These are phyloP conservation scores for Papilio protenor DNA, from an alignment of 2,888 invertebrate species.

Conservation along the genomic window DNA sequence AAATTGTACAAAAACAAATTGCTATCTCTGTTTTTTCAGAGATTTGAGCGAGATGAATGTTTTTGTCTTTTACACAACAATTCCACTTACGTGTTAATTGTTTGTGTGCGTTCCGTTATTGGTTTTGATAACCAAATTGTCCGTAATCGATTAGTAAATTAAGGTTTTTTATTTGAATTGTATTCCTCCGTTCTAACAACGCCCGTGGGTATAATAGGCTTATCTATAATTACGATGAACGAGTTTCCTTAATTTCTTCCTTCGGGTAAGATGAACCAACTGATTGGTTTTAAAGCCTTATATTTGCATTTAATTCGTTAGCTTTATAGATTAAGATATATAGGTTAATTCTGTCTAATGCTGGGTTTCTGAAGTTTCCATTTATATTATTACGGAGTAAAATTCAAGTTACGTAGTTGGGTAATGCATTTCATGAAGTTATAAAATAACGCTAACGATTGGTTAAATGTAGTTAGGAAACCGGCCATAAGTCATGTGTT, in stretches of 20 bases:
- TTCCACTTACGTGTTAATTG: too few species aligned
- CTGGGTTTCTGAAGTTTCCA: too few species aligned
- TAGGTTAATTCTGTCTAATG: not conserved
- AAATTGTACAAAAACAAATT: too few species aligned
- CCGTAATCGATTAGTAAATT: not conserved
- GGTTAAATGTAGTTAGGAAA: too few species aligned
- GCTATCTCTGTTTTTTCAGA: too few species aligned
- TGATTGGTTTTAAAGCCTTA: not conserved
- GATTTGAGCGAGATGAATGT: too few species aligned
- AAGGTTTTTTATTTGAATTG: not conserved
- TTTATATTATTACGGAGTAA: too few species aligned
- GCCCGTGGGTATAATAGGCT: slow-evolving; percentile 6
- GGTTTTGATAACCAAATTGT: not conserved
- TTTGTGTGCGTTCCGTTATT: not conserved
- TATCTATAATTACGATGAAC: slow-evolving; percentile 35
- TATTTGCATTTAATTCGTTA: not conserved
- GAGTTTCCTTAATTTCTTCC: slow-evolving; percentile 12
- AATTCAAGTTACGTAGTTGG: too few species aligned
- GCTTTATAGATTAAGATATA: not conserved
- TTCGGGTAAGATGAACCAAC: slow-evolving; percentile 4
- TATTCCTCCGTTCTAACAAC: not conserved
- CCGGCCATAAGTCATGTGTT: not conserved
- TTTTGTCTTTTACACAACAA: too few species aligned
- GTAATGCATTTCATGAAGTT: too few species aligned
- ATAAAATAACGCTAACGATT: too few species aligned